phyloP scores from a whole-genome alignment of 2,797 vertebrate genomes.

The Phrynocephalus forsythii region DNA sequence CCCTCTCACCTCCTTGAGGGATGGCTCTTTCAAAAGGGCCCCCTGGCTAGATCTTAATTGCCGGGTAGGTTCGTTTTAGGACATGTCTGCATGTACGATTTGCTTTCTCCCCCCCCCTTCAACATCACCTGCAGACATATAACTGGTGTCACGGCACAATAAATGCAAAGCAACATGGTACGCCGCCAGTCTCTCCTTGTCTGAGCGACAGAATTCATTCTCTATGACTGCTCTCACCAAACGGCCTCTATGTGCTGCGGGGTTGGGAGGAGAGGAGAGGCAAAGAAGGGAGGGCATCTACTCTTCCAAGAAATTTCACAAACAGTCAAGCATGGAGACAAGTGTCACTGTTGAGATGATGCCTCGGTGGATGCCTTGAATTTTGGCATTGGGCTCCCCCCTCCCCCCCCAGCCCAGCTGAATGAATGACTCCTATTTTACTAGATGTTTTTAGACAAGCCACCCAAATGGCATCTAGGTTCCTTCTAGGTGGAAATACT shows the following conservation, averaged over 20 bases:
- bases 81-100: background rate
- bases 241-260: background rate
- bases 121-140: constrained; percentile 25
- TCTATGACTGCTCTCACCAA: constrained; percentile 16
- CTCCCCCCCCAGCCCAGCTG: background rate
- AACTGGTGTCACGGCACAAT: background rate
- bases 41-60: too few relatives aligned
- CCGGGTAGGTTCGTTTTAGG: too few relatives aligned
- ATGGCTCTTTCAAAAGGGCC: too few relatives aligned
- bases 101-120: background rate
- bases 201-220: constrained; percentile 22
- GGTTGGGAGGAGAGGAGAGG: background rate
- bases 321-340: constrained; percentile 25
- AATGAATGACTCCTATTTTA: background rate
- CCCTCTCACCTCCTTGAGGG: too few relatives aligned
- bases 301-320: constrained; percentile 27
- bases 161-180: constrained; percentile 10
- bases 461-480: background rate
- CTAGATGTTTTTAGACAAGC: background rate
- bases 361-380: constrained; percentile 20
- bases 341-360: background rate
- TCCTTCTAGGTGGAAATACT: background rate
- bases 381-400: background rate
- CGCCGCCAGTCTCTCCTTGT: background rate
- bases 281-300: background rate